Evolutionary conservation across 2,113 vertebrate species (phyloP).

Genomic region (Nothobranchius kuhntae): DNA sequence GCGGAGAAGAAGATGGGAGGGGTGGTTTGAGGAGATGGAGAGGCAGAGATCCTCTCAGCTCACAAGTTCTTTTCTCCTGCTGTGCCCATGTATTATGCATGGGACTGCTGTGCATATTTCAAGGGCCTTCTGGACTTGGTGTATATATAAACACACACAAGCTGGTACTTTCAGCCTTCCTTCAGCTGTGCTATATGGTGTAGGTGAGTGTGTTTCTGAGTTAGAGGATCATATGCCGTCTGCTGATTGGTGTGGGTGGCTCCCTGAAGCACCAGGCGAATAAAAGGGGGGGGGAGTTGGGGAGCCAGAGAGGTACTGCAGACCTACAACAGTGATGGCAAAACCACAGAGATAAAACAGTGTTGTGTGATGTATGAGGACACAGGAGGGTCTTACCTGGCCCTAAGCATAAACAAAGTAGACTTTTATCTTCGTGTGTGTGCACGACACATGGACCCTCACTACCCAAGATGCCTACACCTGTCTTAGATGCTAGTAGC

Average conservation of each 20-base stretch:
- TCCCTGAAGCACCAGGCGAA: slow-evolving; percentile 50
- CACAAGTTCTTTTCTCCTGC: slow-evolving; percentile 72
- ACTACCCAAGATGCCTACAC: too few species aligned
- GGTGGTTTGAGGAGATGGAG: slow-evolving; percentile 45
- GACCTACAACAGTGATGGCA: slow-evolving; percentile 50
- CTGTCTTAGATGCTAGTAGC: too few species aligned
- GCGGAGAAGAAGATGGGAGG: slow-evolving; percentile 22
- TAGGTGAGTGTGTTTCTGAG: slow-evolving; percentile 34
- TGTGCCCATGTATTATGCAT: slow-evolving; percentile 79
- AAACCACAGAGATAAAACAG: slow-evolving; percentile 29
- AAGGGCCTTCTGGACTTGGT: slow-evolving; percentile 72
- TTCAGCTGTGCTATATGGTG: slow-evolving; percentile 46
- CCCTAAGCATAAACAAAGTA: slow-evolving; percentile 3
- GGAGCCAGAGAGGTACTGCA: slow-evolving; percentile 34
- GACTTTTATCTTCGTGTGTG: background rate
- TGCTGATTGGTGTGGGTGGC: slow-evolving; percentile 67
- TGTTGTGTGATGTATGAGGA: slow-evolving; percentile 17
- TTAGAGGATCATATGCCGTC: slow-evolving; percentile 49
- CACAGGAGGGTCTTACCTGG: slow-evolving; percentile 15
- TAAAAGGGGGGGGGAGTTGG: slow-evolving; percentile 35
- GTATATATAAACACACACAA: slow-evolving; percentile 38
- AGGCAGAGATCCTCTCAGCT: slow-evolving; percentile 69
- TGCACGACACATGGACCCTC: background rate
- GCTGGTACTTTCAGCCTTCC: slow-evolving; percentile 54
- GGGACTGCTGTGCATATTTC: slow-evolving; percentile 74